Evolutionary conservation across 2,113 vertebrate genomes (phyloP), one percentile per base, ranked within the genome.

Genomic region (Onychostoma macrolepis): DNA sequence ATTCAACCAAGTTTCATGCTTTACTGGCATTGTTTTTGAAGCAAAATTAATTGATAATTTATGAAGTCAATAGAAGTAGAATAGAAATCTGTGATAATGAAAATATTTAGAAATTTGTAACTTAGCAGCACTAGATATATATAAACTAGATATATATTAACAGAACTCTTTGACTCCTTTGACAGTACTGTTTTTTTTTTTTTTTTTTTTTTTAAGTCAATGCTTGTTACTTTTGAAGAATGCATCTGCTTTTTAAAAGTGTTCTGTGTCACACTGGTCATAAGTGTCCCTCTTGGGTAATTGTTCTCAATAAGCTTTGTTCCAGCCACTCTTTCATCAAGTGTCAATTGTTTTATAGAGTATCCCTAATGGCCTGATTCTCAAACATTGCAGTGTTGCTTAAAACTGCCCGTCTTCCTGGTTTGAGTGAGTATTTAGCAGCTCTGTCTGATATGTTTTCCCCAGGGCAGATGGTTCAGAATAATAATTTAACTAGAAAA

Each of bases 291-390:
- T 58, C 72, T 33, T 38, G 83, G 79, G 85, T 77, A 85, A 81
- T 50, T 69, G 86, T 85, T 84, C 76, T 65, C 58, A 80, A 26
- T 85, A 78, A 67, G 45, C 53, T 85, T 86, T 74, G 43, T 30
- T 85, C 41, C 67, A 83, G 53, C 74, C 43, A 50, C 45, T 87
- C 76, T 86, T 84, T 76, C 50, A 80, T 89, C 45, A 76, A 86
- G 80, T 56, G 84, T 61, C 72, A 56, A 86, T 83, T 77, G 63
- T 61, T 69, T 85, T 38, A 67, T 45, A 30, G 38, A 77, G 77
- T 83, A 33, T 33, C 65, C 67, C 76, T 88, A 83, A 89, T 88
- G 65, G 45, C 41, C 89, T 86, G 65, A 86, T 86, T 84, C 71
- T 83, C 80, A 88, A 86, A 88, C 48, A 79, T 71, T 28, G 45